Conservation (phyloP, 2,888 invertebrate species). For the Alloplasta piceator region DNA sequence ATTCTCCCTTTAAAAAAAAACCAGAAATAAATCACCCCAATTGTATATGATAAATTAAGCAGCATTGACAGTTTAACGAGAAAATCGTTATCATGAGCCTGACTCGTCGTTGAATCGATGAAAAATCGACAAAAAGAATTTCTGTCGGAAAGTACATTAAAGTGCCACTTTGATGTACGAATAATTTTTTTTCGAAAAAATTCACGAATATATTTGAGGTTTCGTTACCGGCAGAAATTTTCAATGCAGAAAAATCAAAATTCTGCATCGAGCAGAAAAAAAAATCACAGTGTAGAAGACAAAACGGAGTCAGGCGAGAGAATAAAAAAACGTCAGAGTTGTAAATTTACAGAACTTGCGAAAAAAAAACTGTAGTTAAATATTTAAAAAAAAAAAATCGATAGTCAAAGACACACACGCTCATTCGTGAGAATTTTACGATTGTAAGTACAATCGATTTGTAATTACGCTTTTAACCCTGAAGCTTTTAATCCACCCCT, state of each 20-base stretch:
- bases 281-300: neutral
- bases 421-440: constrained; percentile 55
- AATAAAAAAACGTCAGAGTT: constrained; percentile 19
- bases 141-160: no score
- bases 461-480: constrained; percentile 38
- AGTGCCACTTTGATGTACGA: no score
- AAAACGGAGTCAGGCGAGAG: constrained; percentile 34
- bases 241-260: no score
- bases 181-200: no score
- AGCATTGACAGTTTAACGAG: constrained; percentile 36
- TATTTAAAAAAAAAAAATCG: constrained; percentile 32
- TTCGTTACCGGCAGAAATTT: no score
- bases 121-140: neutral
- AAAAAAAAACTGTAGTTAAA: constrained; percentile 54
- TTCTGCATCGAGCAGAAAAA: neutral
- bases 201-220: no score
- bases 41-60: constrained; percentile 56
- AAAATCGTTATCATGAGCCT: constrained; percentile 16
- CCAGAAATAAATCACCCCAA: constrained; percentile 23
- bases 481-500: constrained; percentile 26
- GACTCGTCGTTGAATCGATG: constrained; percentile 16
- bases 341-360: constrained; percentile 49
- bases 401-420: constrained; percentile 54
- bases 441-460: constrained; percentile 57
- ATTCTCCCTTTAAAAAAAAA: constrained; percentile 48